These are phyloP conservation scores for Tenthredo livida DNA, from an alignment of 2,888 invertebrate species.

Conservation along the genomic window DNA sequence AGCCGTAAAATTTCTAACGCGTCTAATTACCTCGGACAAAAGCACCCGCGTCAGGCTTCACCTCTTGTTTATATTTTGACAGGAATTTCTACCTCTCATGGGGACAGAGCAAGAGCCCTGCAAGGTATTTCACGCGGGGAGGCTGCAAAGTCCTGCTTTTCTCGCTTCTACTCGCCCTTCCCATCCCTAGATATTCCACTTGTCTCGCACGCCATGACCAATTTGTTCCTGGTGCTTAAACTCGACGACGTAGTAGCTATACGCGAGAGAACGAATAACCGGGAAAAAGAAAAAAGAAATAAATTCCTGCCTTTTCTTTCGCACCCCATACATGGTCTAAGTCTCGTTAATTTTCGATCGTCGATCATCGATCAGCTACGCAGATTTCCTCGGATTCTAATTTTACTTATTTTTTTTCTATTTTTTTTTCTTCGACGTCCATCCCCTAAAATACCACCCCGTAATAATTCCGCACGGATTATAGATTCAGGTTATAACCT, in stretches of 20 bases:
- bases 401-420: too few relatives aligned
- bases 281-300: too few relatives aligned
- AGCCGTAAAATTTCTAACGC: conserved; percentile 37
- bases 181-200: conserved; percentile 1
- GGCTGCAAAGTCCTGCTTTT: background rate
- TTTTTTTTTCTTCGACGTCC: background rate
- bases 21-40: conserved; percentile 50
- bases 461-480: background rate
- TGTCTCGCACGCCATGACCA: conserved; percentile 39
- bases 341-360: background rate
- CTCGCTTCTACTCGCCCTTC: background rate
- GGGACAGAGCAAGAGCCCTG: background rate
- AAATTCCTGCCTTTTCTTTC: background rate
- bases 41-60: conserved; percentile 11
- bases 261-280: background rate
- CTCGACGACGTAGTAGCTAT: background rate
- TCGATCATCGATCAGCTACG: background rate
- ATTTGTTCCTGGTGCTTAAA: conserved; percentile 12
- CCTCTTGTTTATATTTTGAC: conserved; percentile 47
- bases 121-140: conserved; percentile 33
- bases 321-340: background rate
- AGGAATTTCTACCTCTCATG: conserved; percentile 32
- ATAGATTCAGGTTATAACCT: conserved; percentile 9
- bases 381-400: too few relatives aligned
- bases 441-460: background rate